Evolutionary conservation across 2,888 invertebrate species (phyloP), one percentile per base, ranked within the genome.

Genomic region (Thereva unica): DNA sequence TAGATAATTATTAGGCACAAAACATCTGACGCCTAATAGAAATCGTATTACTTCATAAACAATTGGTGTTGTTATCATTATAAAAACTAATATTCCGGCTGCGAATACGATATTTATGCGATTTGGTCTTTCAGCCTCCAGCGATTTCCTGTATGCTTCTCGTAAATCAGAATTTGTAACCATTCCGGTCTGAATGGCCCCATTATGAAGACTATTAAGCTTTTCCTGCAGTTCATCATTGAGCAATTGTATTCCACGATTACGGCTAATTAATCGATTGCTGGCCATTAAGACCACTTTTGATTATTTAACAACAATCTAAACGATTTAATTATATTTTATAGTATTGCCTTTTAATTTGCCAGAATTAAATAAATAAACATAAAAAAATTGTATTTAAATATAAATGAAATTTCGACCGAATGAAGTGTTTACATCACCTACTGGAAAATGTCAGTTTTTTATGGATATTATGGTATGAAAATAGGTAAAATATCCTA

Each of bases 1-100:
- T 68, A 94, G 83, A 78, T 91, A 92, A 83, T 93, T 93, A 79
- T 91, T 92, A 71, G 90, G 89, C 76, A 94, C 76, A 71, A 93
- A 81, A 81, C 95, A 95, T 75, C 91, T 85, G 71, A 86, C 83
- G 74, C 86, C 85, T 72, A 86, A 73, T 71, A 86, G 71, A 72
- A 78, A 79, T 7, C 77, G 77, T 38, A 80, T 76, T 9, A 75
- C 72, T 67, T 78, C 77, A 59, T 81, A 78, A 54, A 80, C 75
- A 44, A 80, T 71, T 2, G 81, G 80, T 4, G 80, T 79, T 23
- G 78, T 76, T 5, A 80, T 69, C 75, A 80, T 72, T 45, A 80
- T 76, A 10, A 79, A 79, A 34, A 76, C 73, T 12, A 80, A 72
- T 12, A 80, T 76, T 5, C 78, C 78, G 47, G 78, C 68, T 0